Evolutionary conservation across 1,140 invertebrate genomes (phyloP).

Genomic region (Phocides pigmalion): DNA sequence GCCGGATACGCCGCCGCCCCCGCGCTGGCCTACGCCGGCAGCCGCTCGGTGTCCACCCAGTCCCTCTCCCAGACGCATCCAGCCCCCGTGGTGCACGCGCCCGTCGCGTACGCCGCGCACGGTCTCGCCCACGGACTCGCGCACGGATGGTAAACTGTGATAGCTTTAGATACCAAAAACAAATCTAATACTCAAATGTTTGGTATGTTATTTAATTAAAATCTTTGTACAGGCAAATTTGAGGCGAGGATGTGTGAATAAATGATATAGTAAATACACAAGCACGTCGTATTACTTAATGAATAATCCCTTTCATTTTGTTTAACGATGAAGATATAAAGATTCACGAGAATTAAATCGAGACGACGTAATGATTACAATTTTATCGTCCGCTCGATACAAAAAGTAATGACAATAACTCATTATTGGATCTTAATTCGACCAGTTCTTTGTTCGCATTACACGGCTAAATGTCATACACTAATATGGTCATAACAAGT

Average conservation of each 20-base stretch:
- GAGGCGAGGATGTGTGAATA: slow-evolving; percentile 82
- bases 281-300: too few relatives aligned
- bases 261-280: slow-evolving; percentile 74
- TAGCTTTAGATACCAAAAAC: slow-evolving; percentile 64
- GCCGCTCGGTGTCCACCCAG: slow-evolving; percentile 60
- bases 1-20: slow-evolving; percentile 40
- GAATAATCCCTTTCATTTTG: too few relatives aligned
- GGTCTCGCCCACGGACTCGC: slow-evolving; percentile 40
- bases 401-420: too few relatives aligned
- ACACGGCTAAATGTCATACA: too few relatives aligned
- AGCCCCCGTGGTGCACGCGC: slow-evolving; percentile 61
- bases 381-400: too few relatives aligned
- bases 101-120: slow-evolving; percentile 60
- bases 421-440: too few relatives aligned
- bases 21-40: slow-evolving; percentile 40
- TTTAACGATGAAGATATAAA: too few relatives aligned
- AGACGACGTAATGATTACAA: too few relatives aligned
- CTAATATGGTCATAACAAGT: neutral
- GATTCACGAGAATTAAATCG: too few relatives aligned
- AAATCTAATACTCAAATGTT: slow-evolving; percentile 76
- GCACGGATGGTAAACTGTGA: slow-evolving; percentile 76
- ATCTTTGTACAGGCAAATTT: slow-evolving; percentile 52
- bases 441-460: too few relatives aligned
- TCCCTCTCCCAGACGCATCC: slow-evolving; percentile 73
- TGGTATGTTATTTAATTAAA: slow-evolving; percentile 77